Percentiles rank a stretch among this genome's conserved stretches.
phyloP scores from a whole-genome alignment of 2,888 invertebrate species.

The Anaspis maculata region DNA sequence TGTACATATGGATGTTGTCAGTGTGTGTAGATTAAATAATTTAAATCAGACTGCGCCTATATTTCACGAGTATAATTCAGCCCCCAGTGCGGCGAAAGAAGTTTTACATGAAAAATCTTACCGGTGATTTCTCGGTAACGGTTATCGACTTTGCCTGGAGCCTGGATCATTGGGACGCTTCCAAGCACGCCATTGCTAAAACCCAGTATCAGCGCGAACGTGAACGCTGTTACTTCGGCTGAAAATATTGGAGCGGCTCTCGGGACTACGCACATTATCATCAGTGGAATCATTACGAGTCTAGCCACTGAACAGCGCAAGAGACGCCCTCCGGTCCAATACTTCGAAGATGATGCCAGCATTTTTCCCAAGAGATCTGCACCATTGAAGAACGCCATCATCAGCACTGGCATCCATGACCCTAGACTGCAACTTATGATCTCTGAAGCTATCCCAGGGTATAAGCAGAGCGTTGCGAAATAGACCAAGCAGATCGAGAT shows the following conservation, averaged over 20 bases:
- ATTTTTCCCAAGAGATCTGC: conserved; percentile 80
- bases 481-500: conserved; percentile 80
- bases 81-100: too few species aligned
- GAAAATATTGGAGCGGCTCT: conserved; percentile 65
- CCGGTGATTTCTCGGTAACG: conserved; percentile 83
- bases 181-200: conserved; percentile 83
- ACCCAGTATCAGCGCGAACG: conserved; percentile 64
- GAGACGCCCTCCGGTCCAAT: conserved; percentile 74
- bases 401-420: conserved; percentile 85
- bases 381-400: conserved; percentile 83
- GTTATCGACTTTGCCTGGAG: conserved; percentile 77
- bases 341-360: conserved; percentile 70
- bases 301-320: conserved; percentile 67
- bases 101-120: too few species aligned
- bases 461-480: conserved; percentile 80
- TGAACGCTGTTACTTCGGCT: conserved; percentile 56
- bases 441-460: conserved; percentile 87
- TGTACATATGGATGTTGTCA: too few species aligned
- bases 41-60: too few species aligned
- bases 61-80: too few species aligned
- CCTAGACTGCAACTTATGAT: conserved; percentile 74
- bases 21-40: too few species aligned
- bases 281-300: conserved; percentile 67
- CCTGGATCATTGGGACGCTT: conserved; percentile 87
- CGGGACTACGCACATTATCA: conserved; percentile 76